Evolutionary conservation across 2,797 vertebrate genomes (phyloP).

Genomic region (Lemur catta): DNA sequence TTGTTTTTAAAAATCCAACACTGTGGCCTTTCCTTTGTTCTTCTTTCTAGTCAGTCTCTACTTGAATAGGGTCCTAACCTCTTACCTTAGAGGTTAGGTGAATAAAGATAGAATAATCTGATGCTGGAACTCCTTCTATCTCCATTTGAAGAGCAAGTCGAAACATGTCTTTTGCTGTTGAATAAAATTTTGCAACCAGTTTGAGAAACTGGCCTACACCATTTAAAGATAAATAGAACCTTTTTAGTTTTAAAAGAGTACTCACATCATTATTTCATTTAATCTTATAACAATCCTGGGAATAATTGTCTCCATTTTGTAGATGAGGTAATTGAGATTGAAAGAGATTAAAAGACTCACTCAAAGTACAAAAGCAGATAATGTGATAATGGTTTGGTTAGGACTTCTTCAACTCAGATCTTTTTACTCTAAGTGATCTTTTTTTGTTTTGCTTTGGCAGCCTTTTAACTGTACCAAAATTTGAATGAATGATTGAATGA

Average conservation of each 20-base stretch:
- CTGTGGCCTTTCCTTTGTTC: rapidly evolving
- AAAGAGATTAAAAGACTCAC: background rate
- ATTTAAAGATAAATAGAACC: background rate
- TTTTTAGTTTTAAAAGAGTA: background rate
- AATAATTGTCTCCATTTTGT: background rate
- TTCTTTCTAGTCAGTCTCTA: conserved; percentile 40
- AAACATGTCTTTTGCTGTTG: background rate
- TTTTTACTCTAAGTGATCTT: background rate
- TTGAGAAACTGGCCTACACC: background rate
- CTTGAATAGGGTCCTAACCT: conserved; percentile 55
- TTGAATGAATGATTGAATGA: background rate
- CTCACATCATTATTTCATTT: background rate
- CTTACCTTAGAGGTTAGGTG: conserved; percentile 62
- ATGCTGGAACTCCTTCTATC: conserved; percentile 1
- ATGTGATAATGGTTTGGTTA: background rate
- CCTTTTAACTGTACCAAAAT: background rate
- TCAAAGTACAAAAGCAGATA: background rate
- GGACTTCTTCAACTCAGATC: background rate
- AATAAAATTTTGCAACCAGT: background rate
- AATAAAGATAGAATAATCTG: conserved; percentile 57
- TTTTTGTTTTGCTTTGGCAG: background rate
- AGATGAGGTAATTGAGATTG: background rate
- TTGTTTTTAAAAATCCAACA: conserved; percentile 50
- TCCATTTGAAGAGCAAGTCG: background rate
- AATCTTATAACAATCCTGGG: background rate